Evolutionary conservation across 2,113 vertebrate genomes (phyloP).

Genomic region (Edolisoma coerulescens): DNA sequence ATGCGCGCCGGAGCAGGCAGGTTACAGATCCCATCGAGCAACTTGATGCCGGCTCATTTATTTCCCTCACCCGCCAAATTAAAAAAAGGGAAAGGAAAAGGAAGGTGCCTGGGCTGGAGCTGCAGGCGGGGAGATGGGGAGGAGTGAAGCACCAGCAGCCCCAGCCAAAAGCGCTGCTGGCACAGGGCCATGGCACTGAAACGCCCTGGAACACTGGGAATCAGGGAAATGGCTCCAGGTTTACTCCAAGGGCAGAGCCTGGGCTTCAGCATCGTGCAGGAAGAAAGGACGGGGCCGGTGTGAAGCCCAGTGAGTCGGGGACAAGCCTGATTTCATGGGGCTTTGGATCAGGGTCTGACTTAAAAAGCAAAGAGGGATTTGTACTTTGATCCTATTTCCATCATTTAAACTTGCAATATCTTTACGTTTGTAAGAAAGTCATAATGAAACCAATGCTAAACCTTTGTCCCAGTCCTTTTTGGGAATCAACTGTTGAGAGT

Average conservation of each 20-base stretch:
- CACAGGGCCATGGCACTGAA: not conserved
- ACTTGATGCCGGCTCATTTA: not conserved
- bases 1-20: fast-evolving
- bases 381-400: not conserved
- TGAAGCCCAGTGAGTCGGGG: fast-evolving
- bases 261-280: fast-evolving
- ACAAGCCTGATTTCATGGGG: not conserved
- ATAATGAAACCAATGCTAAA: not conserved
- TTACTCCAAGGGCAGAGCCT: not conserved
- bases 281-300: not conserved
- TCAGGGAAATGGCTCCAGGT: not conserved
- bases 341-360: not conserved
- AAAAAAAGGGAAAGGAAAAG: not conserved
- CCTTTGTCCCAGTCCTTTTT: not conserved
- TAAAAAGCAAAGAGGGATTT: constrained; percentile 6
- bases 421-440: not conserved
- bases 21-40: not conserved
- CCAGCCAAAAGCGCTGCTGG: fast-evolving
- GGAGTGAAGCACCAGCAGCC: not conserved
- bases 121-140: fast-evolving
- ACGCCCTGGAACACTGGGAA: not conserved
- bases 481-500: not conserved
- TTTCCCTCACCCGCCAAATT: not conserved
- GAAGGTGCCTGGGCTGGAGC: not conserved
- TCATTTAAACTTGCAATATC: not conserved